phyloP scores from a whole-genome alignment of 2,113 vertebrate genomes.

The Leucopsar rothschildi region DNA sequence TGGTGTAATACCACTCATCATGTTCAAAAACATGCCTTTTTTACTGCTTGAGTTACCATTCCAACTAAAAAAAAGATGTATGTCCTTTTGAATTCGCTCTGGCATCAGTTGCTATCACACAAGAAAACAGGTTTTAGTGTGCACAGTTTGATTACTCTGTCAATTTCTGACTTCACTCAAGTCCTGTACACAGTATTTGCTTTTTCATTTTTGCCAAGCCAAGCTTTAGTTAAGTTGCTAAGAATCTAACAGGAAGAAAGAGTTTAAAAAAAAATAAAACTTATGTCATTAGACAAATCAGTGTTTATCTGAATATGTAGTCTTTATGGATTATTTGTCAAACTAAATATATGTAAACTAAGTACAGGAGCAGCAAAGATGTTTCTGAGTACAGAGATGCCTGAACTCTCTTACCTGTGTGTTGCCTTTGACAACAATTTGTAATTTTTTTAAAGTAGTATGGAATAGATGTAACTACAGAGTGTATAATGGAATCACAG shows the following conservation, averaged over 20 bases:
- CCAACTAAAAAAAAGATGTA: neutral
- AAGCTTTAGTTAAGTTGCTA: neutral
- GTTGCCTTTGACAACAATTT: neutral
- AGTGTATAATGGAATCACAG: neutral
- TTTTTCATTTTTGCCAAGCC: neutral
- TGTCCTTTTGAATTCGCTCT: neutral
- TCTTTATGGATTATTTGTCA: neutral
- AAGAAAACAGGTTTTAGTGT: neutral
- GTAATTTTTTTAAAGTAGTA: neutral
- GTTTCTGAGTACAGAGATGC: neutral
- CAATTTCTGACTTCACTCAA: neutral
- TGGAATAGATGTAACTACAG: neutral
- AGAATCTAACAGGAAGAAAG: neutral
- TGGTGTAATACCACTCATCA: neutral
- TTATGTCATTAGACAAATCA: neutral
- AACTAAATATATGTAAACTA: neutral
- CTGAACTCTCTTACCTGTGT: neutral
- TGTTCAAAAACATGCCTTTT: neutral
- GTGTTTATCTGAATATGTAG: neutral
- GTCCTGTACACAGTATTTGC: neutral
- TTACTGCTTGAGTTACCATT: neutral
- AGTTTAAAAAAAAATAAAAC: neutral
- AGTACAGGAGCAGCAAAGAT: neutral
- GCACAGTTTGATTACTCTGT: neutral
- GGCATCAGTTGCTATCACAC: neutral